Conservation (phyloP, 2,113 vertebrate species). For the Peromyscus leucopus region DNA sequence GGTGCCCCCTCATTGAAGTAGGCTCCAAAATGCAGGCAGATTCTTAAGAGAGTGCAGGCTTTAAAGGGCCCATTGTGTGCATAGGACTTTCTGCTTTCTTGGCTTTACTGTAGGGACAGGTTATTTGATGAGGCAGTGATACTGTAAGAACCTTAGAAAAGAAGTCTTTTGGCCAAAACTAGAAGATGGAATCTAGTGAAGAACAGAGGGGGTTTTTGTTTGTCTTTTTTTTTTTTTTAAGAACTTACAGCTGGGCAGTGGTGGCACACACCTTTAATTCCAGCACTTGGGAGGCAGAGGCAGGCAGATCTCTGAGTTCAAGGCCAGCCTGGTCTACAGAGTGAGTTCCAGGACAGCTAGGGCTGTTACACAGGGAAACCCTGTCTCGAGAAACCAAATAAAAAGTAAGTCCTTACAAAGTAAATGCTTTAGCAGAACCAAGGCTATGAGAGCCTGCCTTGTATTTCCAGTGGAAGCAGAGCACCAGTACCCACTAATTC, state of each 20-base stretch:
- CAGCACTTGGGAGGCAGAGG: too few relatives aligned
- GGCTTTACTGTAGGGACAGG: not conserved
- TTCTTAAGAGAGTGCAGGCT: not conserved
- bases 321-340: too few relatives aligned
- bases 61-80: not conserved
- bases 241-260: not conserved
- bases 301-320: too few relatives aligned
- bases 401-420: not conserved
- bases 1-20: too few relatives aligned
- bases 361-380: too few relatives aligned
- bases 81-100: not conserved
- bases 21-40: not conserved
- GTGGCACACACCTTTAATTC: too few relatives aligned
- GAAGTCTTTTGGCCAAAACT: conserved; percentile 5
- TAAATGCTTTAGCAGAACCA: not conserved
- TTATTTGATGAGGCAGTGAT: not conserved
- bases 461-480: not conserved
- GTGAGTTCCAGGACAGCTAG: too few relatives aligned
- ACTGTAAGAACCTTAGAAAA: not conserved
- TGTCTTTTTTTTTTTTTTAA: not conserved
- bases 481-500: not conserved
- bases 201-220: not conserved
- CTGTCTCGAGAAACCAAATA: too few relatives aligned
- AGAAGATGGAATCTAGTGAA: not conserved
- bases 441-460: not conserved